Evolutionary conservation across 1,140 invertebrate species (phyloP).

Genomic region (Dryas iulia): DNA sequence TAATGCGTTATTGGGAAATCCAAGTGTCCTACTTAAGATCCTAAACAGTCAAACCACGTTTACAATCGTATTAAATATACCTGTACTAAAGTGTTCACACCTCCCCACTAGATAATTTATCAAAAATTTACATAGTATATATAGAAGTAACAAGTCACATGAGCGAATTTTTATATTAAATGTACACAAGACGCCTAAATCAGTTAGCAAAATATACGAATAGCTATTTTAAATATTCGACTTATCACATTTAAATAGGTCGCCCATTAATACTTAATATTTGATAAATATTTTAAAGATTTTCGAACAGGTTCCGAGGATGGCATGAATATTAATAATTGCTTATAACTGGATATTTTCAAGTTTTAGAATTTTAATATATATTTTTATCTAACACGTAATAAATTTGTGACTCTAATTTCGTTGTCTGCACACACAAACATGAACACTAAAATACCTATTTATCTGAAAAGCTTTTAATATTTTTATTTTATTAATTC

Average conservation of each 20-base stretch:
- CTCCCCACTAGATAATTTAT: not conserved
- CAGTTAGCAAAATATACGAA: not conserved
- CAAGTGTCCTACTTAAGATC: slow-evolving; percentile 47
- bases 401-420: not conserved
- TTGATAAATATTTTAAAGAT: not conserved
- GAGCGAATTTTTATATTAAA: not conserved
- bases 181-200: not conserved
- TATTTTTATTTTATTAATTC: not conserved
- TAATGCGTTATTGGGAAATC: slow-evolving; percentile 58
- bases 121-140: not conserved
- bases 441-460: not conserved
- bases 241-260: slow-evolving; percentile 3
- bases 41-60: slow-evolving; percentile 33
- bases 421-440: not conserved
- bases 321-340: slow-evolving; percentile 2
- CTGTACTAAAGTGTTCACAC: not conserved
- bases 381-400: not conserved
- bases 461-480: too few species aligned
- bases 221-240: not conserved
- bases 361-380: not conserved
- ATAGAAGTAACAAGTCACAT: not conserved
- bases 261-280: not conserved
- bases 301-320: slow-evolving; percentile 1
- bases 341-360: not conserved
- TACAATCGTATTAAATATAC: slow-evolving; percentile 5